Percentiles rank a stretch among this genome's conserved stretches.
Evolutionary conservation across 2,888 invertebrate species (phyloP).

Genomic region (Lasius platythorax): DNA sequence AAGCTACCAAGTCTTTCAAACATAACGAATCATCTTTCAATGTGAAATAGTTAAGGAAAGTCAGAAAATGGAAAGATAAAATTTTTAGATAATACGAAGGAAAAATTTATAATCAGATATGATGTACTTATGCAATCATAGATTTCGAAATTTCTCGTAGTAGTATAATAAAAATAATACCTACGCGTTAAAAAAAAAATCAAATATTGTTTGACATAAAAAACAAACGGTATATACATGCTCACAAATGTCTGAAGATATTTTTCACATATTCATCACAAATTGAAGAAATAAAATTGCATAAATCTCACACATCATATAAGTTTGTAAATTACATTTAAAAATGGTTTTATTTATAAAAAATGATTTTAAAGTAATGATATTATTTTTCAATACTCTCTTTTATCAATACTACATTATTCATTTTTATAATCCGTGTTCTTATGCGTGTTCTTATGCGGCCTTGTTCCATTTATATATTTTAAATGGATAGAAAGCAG

Average conservation of each 20-base stretch:
- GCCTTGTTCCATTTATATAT: neutral
- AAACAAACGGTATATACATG: neutral
- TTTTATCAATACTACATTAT: neutral
- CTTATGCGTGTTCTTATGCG: neutral
- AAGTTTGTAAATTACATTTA: too few species aligned
- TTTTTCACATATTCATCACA: neutral
- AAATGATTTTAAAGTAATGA: neutral
- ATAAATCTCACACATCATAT: neutral
- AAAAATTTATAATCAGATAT: slow-evolving; percentile 23
- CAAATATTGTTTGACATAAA: neutral
- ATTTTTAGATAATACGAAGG: neutral
- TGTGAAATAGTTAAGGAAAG: slow-evolving; percentile 39
- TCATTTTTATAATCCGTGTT: neutral
- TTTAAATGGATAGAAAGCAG: neutral
- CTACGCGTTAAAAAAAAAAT: neutral
- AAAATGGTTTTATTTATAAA: neutral
- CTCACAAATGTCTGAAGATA: neutral
- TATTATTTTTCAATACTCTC: neutral
- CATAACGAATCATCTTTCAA: slow-evolving; percentile 59
- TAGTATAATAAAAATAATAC: slow-evolving; percentile 9
- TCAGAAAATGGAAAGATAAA: slow-evolving; percentile 35
- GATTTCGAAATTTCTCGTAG: neutral
- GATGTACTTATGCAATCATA: slow-evolving; percentile 12
- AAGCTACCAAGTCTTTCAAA: slow-evolving; percentile 65
- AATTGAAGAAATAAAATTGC: slow-evolving; percentile 3